Percentiles rank a stretch among this genome's conserved stretches.
Evolutionary conservation across 2,797 vertebrate genomes (phyloP).

Genomic region (Eurystomus glaucurus): DNA sequence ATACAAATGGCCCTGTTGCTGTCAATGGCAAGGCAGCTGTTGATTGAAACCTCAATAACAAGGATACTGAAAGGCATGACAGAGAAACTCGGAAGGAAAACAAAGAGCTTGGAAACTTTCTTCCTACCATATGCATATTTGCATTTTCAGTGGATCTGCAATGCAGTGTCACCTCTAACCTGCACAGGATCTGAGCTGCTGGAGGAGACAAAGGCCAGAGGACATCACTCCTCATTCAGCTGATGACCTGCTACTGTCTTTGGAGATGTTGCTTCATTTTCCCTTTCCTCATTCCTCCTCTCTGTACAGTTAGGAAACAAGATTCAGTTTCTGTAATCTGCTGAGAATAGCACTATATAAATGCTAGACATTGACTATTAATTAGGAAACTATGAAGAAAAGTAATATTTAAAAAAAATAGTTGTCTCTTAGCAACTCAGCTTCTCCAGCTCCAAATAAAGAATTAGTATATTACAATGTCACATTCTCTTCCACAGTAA

Average conservation of each 20-base stretch:
- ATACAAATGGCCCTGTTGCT: fast-evolving
- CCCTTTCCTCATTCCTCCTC: neutral
- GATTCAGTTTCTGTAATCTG: neutral
- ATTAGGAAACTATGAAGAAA: neutral
- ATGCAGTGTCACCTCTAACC: neutral
- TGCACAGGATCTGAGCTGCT: neutral
- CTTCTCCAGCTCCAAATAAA: neutral
- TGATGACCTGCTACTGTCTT: neutral
- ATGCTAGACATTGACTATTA: neutral
- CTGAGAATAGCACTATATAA: neutral
- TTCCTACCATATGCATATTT: fast-evolving
- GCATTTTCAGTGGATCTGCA: neutral
- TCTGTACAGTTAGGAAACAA: neutral
- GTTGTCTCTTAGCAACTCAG: conserved; percentile 51
- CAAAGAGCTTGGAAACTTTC: neutral
- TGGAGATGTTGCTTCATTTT: neutral
- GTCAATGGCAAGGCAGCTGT: neutral
- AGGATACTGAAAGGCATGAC: neutral
- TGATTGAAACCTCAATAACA: neutral
- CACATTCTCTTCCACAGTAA: conserved; percentile 6
- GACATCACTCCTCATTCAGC: neutral
- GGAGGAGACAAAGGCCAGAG: neutral
- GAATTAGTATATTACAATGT: conserved; percentile 1
- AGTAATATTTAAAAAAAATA: neutral
- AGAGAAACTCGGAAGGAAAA: neutral